phyloP scores from a whole-genome alignment of 2,888 invertebrate species.

The Steinernema scapterisci region DNA sequence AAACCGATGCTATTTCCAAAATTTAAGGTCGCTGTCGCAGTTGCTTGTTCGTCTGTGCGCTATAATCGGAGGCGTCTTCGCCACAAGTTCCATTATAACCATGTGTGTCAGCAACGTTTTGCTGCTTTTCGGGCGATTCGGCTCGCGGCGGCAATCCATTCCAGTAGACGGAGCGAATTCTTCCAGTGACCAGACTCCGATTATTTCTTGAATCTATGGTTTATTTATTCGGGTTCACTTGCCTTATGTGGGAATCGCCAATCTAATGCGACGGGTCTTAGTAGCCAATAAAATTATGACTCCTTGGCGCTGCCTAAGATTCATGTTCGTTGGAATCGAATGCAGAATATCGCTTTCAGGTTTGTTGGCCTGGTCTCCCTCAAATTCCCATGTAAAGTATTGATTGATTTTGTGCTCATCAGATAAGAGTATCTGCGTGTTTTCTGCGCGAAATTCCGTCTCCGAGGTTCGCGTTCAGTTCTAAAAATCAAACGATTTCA shows the following conservation, averaged over 20 bases:
- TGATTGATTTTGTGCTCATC: too few species aligned
- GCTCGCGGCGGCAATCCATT: too few species aligned
- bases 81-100: conserved; percentile 71
- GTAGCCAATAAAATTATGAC: conserved; percentile 13
- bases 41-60: conserved; percentile 87
- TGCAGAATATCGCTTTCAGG: too few species aligned
- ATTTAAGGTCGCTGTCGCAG: conserved; percentile 71
- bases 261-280: not conserved
- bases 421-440: not conserved
- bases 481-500: not conserved
- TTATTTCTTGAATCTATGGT: conserved; percentile 11
- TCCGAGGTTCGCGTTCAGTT: not conserved
- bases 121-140: not conserved
- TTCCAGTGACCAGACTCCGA: not conserved
- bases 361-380: too few species aligned
- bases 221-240: not conserved
- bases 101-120: conserved; percentile 26
- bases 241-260: not conserved
- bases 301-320: not conserved
- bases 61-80: conserved; percentile 87
- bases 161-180: not conserved
- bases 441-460: not conserved
- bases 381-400: too few species aligned
- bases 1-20: not conserved
- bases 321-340: not conserved